Base-by-base conservation (phyloP, 2,888 invertebrate genomes). In the Parnassius apollo region DNA sequence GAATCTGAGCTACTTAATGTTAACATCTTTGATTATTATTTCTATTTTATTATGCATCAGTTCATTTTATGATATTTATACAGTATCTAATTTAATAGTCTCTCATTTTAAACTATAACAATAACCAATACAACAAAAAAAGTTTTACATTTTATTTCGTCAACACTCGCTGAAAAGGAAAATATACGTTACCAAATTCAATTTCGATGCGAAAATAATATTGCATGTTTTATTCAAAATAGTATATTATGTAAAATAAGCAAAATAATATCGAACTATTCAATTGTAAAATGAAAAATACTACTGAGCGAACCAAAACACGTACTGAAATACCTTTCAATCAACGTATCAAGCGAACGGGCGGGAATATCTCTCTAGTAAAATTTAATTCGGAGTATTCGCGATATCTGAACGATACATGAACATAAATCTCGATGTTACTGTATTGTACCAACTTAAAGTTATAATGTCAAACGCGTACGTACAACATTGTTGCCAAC, bases 321-420 rank as follows among this genome's bases (percentile, higher is more conserved):
- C 82, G 80, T 84, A 73, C 76, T 70, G 73, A 78, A 83, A 83
- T 80, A 80, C 75, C 82, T 81, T 83, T 86, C 85, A 83, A 86
- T 85, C 85, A 85, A 80, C 79, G 74, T 77, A 82, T 81, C 79
- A 76, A 72, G 73, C 74, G 74, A 67, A 65, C 71, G 72, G 76
- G 75, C 75, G 73, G 65, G 70, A 74, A 70, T 72, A 74, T 75
- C 73, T 75, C 77, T 79, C 77, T 77, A 77, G 74, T 77, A 73
- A 77, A 80, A 81, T 81, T 82, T 81, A 81, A 84, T 81, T 81
- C 78, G 66, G 71, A 76, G 75, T 78, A 77, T 76, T 76, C 77
- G 76, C 75, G 72, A 78, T 80, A 82, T 80, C 69, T 70, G 73
- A 75, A 78, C 78, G 74, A 68, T 72, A 77, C 73, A 80, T 80